phyloP scores from a whole-genome alignment of 1,140 invertebrate species.

The Listronotus oregonensis region DNA sequence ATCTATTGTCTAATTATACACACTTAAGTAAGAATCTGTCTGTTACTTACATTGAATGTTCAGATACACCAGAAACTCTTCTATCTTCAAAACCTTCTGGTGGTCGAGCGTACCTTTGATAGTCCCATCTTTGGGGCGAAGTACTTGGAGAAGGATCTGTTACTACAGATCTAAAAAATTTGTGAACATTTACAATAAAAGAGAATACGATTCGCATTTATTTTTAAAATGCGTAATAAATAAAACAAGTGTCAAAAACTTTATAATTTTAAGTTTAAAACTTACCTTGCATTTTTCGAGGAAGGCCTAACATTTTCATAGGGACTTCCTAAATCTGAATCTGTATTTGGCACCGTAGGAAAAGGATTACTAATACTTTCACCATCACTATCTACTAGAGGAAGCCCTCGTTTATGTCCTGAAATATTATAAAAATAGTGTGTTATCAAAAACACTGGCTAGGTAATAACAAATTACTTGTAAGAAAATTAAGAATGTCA shows the following conservation, averaged over 20 bases:
- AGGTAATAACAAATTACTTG: too few relatives aligned
- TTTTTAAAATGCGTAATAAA: too few relatives aligned
- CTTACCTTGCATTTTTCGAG: constrained; percentile 46
- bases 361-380: constrained; percentile 64
- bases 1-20: too few relatives aligned
- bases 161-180: constrained; percentile 42
- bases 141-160: constrained; percentile 61
- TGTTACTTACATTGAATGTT: constrained; percentile 64
- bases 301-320: constrained; percentile 66
- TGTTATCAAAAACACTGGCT: too few relatives aligned
- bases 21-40: too few relatives aligned
- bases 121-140: constrained; percentile 66
- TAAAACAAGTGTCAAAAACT: too few relatives aligned
- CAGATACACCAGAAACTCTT: constrained; percentile 63
- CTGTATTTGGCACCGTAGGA: constrained; percentile 61
- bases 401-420: constrained; percentile 48
- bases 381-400: constrained; percentile 59
- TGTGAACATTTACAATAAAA: not conserved
- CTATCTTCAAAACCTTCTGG: constrained; percentile 58
- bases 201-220: not conserved
- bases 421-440: not conserved
- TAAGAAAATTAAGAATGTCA: too few relatives aligned
- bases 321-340: constrained; percentile 65
- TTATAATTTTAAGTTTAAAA: too few relatives aligned
- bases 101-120: constrained; percentile 61